Conservation (phyloP, 2,113 vertebrate species). For the Opisthocomus hoazin region DNA sequence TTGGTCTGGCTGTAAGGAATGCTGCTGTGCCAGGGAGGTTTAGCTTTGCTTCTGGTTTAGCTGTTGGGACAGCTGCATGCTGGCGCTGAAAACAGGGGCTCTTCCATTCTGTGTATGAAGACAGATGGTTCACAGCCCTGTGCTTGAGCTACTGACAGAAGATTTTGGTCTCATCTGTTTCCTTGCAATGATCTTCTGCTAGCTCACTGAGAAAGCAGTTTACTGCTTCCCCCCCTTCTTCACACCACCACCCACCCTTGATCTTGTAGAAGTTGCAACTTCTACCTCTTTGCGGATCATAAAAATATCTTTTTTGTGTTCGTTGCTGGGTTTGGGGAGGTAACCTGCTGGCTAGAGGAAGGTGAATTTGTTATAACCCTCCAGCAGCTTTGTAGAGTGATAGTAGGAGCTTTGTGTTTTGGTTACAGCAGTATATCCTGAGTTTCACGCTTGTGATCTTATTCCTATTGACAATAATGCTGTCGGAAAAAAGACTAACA, state of each 20-base stretch:
- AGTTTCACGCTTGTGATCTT: rapidly evolving
- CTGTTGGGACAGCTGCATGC: background rate
- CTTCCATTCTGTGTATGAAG: background rate
- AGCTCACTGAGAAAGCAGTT: background rate
- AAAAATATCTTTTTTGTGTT: background rate
- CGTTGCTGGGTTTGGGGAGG: background rate
- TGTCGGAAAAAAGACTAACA: background rate
- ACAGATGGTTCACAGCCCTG: background rate
- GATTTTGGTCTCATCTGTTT: background rate
- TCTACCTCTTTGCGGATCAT: background rate
- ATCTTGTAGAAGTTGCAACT: background rate
- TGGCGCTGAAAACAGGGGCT: background rate
- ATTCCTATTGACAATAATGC: background rate
- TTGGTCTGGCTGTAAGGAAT: rapidly evolving
- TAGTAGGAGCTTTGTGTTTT: background rate
- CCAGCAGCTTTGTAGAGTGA: rapidly evolving
- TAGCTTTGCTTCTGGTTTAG: background rate
- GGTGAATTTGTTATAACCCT: background rate
- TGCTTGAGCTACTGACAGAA: background rate
- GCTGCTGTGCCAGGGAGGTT: background rate
- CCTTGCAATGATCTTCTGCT: background rate
- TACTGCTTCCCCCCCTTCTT: background rate
- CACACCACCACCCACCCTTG: background rate
- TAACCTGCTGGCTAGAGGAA: background rate
- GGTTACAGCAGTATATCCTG: background rate